Percentiles rank a stretch among this genome's conserved stretches.
These are phyloP conservation scores for Mus musculus DNA, from an alignment of 2,113 vertebrate species.

Conservation along the genomic window GRCm39 chr6:31289001-31289500, in stretches of 20 bases:
- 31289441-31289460: not conserved
- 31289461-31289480: not conserved
- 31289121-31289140: not conserved
- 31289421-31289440: not conserved
- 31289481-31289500: too few relatives aligned
- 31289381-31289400: too few relatives aligned
- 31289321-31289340: not conserved
- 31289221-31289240: not conserved
- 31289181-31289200: not conserved
- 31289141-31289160: not conserved
- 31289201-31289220: not conserved
- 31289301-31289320: not conserved
- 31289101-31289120: conserved; percentile 70
- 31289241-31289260: not conserved
- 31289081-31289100: conserved; percentile 62
- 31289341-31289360: too few relatives aligned
- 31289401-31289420: not conserved
- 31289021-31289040: conserved; percentile 82
- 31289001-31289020: conserved; percentile 79
- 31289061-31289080: conserved; percentile 67
- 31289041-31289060: conserved; percentile 71
- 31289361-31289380: not conserved
- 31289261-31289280: not conserved
- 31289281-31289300: not conserved
- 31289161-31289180: not conserved